These are phyloP conservation scores for Cotesia typhae DNA, from an alignment of 1,140 invertebrate genomes.

Conservation along the genomic window DNA sequence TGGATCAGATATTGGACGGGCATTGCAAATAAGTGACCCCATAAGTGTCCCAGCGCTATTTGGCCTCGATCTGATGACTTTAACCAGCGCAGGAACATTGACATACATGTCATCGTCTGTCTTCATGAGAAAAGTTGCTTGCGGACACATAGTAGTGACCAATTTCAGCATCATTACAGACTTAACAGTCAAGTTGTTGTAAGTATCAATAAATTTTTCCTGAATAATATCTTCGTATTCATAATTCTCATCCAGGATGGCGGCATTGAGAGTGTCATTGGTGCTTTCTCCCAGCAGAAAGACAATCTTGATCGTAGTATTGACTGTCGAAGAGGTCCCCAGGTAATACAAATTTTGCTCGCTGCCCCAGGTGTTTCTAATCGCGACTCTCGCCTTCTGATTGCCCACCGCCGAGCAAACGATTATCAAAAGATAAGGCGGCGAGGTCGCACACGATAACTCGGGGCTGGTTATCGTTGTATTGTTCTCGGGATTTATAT, in stretches of 20 bases:
- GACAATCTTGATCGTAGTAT: slow-evolving; percentile 61
- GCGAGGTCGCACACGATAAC: slow-evolving; percentile 65
- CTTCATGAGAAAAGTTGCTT: slow-evolving; percentile 79
- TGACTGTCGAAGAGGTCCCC: slow-evolving; percentile 43
- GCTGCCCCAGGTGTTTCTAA: slow-evolving; percentile 84
- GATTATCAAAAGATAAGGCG: slow-evolving; percentile 75
- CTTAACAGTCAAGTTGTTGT: slow-evolving; percentile 93
- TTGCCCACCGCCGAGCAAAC: slow-evolving; percentile 78
- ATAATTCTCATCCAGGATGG: slow-evolving; percentile 70
- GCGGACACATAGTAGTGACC: slow-evolving; percentile 73
- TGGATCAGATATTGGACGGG: slow-evolving; percentile 75
- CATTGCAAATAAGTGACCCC: slow-evolving; percentile 79
- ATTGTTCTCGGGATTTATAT: slow-evolving; percentile 75
- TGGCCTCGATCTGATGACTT: slow-evolving; percentile 55
- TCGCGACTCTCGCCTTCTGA: slow-evolving; percentile 73
- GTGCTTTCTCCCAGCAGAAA: slow-evolving; percentile 70
- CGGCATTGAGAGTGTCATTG: slow-evolving; percentile 67
- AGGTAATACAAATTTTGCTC: slow-evolving; percentile 67
- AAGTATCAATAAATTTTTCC: slow-evolving; percentile 88
- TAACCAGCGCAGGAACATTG: slow-evolving; percentile 71
- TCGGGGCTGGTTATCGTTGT: slow-evolving; percentile 73
- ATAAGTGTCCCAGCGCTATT: slow-evolving; percentile 68
- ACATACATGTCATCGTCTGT: slow-evolving; percentile 88
- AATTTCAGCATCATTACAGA: slow-evolving; percentile 87
- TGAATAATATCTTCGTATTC: slow-evolving; percentile 87